These are phyloP conservation scores for Drosophila merina DNA, from an alignment of 2,888 invertebrate genomes.

Conservation along the genomic window DNA sequence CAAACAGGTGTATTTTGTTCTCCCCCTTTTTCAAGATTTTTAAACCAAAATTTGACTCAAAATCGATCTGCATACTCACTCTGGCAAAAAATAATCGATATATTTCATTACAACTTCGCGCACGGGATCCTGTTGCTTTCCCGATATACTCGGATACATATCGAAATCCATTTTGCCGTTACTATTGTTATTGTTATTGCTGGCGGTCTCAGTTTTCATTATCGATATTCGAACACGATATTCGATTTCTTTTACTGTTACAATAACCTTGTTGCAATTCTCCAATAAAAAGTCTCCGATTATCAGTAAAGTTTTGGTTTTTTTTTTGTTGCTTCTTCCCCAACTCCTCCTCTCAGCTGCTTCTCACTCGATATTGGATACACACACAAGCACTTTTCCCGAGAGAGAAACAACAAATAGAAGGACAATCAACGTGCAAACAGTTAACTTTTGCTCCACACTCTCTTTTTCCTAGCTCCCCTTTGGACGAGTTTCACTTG, in stretches of 20 bases:
- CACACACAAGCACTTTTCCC: constrained; percentile 15
- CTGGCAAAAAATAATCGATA: constrained; percentile 89
- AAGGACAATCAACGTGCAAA: constrained; percentile 24
- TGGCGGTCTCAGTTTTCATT: constrained; percentile 81
- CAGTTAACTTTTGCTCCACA: constrained; percentile 34
- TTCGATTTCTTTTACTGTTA: constrained; percentile 12
- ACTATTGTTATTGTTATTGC: constrained; percentile 81
- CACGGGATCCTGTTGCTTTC: constrained; percentile 87
- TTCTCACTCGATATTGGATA: constrained; percentile 23
- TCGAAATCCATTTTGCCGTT: constrained; percentile 85
- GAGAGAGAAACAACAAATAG: background rate
- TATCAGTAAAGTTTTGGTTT: constrained; percentile 8
- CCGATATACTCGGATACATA: constrained; percentile 86
- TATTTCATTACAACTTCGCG: constrained; percentile 89
- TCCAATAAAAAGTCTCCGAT: background rate
- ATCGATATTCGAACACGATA: constrained; percentile 36
- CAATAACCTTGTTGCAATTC: background rate
- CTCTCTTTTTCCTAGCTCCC: constrained; percentile 16
- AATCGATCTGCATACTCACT: constrained; percentile 85
- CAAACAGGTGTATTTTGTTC: no score
- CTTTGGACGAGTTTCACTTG: constrained; percentile 57
- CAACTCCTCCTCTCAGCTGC: constrained; percentile 1
- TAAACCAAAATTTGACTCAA: no score
- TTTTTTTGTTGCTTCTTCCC: constrained; percentile 1
- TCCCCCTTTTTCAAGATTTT: no score